These are phyloP conservation scores for Macropus fuliginosus DNA, from an alignment of 2,797 vertebrate species.

Conservation along the genomic window DNA sequence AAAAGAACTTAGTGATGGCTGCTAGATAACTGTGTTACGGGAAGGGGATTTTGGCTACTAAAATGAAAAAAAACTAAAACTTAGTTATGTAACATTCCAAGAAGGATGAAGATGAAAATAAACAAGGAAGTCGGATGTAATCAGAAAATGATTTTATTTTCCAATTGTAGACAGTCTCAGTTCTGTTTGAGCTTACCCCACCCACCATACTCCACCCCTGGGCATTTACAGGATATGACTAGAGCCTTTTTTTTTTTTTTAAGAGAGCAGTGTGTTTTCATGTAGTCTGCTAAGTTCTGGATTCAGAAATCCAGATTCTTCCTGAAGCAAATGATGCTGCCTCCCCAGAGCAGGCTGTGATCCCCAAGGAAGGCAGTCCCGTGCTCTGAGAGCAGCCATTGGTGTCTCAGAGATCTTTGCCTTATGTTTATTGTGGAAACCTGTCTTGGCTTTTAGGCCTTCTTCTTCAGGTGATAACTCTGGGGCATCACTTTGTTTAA, in stretches of 20 bases:
- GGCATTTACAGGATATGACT: neutral
- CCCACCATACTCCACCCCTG: neutral
- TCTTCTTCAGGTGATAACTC: slow-evolving; percentile 25
- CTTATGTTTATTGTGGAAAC: neutral
- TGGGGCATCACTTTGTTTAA: slow-evolving; percentile 53
- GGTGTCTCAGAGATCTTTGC: neutral
- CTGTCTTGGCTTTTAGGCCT: slow-evolving; percentile 36
- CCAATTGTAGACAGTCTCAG: slow-evolving; percentile 9
- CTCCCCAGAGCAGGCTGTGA: neutral
- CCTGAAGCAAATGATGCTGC: neutral
- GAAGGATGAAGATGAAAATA: slow-evolving; percentile 70
- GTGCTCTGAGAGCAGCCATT: neutral
- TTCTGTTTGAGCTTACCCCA: slow-evolving; percentile 45
- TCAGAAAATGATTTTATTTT: slow-evolving; percentile 50
- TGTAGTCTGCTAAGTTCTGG: slow-evolving; percentile 61
- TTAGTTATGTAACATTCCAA: slow-evolving; percentile 84
- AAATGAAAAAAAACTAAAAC: slow-evolving; percentile 64
- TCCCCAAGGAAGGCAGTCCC: neutral
- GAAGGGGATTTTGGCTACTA: slow-evolving; percentile 46
- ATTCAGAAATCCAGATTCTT: neutral
- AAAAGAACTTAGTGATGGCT: slow-evolving; percentile 47
- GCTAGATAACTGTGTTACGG: slow-evolving; percentile 44
- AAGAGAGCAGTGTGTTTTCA: neutral
- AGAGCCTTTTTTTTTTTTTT: neutral
- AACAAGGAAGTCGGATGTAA: slow-evolving; percentile 55